A percentile compares a stretch with the other conserved stretches of the same genome.
These are phyloP conservation scores for Asteroscopus sphinx DNA, from an alignment of 2,888 invertebrate species.

Conservation along the genomic window DNA sequence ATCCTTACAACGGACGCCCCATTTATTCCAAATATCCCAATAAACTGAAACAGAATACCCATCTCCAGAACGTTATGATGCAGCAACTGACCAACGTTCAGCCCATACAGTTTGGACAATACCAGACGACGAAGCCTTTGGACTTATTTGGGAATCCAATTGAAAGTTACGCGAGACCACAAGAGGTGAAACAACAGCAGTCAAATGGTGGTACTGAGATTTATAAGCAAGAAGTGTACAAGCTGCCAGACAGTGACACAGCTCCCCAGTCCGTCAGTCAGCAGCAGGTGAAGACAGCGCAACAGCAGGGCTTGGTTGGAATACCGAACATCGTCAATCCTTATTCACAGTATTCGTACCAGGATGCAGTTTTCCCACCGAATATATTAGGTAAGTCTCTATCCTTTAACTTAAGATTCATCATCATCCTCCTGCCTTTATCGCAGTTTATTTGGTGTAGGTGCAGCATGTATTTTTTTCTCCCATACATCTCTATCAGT, in stretches of 20 bases:
- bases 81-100: slow-evolving; percentile 82
- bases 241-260: slow-evolving; percentile 79
- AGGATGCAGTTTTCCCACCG: slow-evolving; percentile 78
- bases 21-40: slow-evolving; percentile 76
- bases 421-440: too few relatives aligned
- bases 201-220: slow-evolving; percentile 69
- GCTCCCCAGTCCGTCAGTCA: slow-evolving; percentile 78
- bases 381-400: slow-evolving; percentile 79
- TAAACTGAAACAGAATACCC: slow-evolving; percentile 74
- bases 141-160: slow-evolving; percentile 79
- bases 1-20: slow-evolving; percentile 78
- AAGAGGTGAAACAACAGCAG: slow-evolving; percentile 67
- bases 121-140: slow-evolving; percentile 75
- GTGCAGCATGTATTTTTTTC: too few relatives aligned
- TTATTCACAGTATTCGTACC: slow-evolving; percentile 78
- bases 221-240: slow-evolving; percentile 82
- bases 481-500: too few relatives aligned
- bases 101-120: slow-evolving; percentile 80
- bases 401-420: background rate
- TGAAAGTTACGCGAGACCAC: slow-evolving; percentile 75
- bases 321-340: slow-evolving; percentile 69
- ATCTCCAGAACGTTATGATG: slow-evolving; percentile 73
- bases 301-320: slow-evolving; percentile 73
- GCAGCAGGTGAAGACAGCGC: slow-evolving; percentile 84
- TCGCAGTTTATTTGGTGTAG: too few relatives aligned